Conservation (phyloP, 1,140 invertebrate species). For the Macrotrachela quadricornifera region DNA sequence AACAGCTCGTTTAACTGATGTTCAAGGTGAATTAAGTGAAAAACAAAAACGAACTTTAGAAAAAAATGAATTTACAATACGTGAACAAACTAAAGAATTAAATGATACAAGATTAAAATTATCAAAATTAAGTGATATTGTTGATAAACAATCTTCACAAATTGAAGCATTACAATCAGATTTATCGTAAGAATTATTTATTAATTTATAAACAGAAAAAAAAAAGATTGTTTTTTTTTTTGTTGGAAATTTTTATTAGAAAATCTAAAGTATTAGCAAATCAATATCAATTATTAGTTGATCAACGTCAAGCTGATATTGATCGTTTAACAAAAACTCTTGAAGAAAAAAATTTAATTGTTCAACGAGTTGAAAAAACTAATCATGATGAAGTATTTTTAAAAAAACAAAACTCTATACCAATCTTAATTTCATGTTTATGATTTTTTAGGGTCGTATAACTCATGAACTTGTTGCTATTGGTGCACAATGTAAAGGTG, state of each 20-base stretch:
- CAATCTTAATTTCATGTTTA: too few species aligned
- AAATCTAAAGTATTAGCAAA: too few species aligned
- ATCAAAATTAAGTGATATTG: conserved; percentile 25
- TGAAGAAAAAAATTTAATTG: too few species aligned
- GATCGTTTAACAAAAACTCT: too few species aligned
- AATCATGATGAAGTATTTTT: too few species aligned
- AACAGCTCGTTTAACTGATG: conserved; percentile 24
- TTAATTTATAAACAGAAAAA: neutral
- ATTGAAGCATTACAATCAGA: conserved; percentile 16
- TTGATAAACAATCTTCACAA: conserved; percentile 26
- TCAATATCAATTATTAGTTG: too few species aligned
- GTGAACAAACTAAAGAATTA: conserved; percentile 18
- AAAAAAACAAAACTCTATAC: too few species aligned
- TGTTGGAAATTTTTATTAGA: too few species aligned
- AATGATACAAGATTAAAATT: conserved; percentile 21
- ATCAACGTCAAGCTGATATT: too few species aligned
- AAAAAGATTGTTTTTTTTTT: too few species aligned
- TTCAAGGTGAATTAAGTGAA: conserved; percentile 27
- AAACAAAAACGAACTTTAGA: conserved; percentile 28
- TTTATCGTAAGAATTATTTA: conserved; percentile 14
- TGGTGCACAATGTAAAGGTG: conserved; percentile 27
- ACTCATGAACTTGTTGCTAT: conserved; percentile 23
- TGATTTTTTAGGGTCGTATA: neutral
- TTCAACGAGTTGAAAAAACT: too few species aligned
- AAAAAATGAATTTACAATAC: conserved; percentile 16